Evolutionary conservation across 2,888 invertebrate genomes (phyloP).

Genomic region (Embidobia sp.): DNA sequence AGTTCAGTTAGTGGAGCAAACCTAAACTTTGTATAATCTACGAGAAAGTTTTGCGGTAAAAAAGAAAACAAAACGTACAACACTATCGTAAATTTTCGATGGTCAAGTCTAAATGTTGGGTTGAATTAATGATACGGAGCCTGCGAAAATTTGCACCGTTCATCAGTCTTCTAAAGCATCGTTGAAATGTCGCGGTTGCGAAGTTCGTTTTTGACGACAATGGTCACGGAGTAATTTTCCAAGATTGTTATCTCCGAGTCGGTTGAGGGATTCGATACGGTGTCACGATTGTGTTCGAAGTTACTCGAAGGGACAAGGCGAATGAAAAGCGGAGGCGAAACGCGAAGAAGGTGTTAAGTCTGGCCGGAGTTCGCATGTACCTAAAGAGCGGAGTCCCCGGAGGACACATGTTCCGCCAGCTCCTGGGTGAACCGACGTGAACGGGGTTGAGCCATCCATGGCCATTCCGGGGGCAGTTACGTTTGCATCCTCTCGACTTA

Average conservation of each 20-base stretch:
- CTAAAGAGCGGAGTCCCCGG: too few relatives aligned
- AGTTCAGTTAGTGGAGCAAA: too few relatives aligned
- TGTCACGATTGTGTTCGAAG: constrained; percentile 22
- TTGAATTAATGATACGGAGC: constrained; percentile 9
- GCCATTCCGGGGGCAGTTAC: too few relatives aligned
- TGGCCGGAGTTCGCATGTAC: too few relatives aligned
- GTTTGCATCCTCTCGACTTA: too few relatives aligned
- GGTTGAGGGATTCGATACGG: constrained; percentile 26
- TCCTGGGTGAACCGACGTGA: too few relatives aligned
- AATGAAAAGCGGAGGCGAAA: neutral
- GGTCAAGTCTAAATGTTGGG: neutral
- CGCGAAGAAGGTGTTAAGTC: neutral
- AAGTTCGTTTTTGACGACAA: constrained; percentile 65
- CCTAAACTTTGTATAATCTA: too few relatives aligned
- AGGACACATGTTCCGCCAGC: too few relatives aligned
- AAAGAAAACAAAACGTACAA: too few relatives aligned
- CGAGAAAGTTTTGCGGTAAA: too few relatives aligned
- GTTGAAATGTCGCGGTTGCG: constrained; percentile 43
- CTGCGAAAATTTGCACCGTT: constrained; percentile 1
- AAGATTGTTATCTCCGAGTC: constrained; percentile 24
- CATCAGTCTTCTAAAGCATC: neutral
- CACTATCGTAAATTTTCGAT: neutral
- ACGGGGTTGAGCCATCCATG: too few relatives aligned
- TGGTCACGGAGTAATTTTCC: constrained; percentile 46
- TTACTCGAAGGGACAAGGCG: neutral